These are phyloP conservation scores for Dichetophora obliterata DNA, from an alignment of 2,888 invertebrate genomes.

Conservation along the genomic window DNA sequence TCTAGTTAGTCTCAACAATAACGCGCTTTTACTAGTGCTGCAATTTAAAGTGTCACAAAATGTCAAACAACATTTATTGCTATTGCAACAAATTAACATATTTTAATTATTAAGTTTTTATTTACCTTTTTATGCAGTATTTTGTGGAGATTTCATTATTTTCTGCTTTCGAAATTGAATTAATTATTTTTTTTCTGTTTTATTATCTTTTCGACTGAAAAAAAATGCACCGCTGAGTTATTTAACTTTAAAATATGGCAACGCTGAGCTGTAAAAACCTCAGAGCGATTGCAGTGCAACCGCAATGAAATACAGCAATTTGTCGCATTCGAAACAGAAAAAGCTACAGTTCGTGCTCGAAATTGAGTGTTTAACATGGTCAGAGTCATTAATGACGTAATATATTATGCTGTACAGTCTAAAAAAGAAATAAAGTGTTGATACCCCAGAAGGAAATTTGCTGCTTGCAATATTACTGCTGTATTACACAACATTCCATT, in stretches of 20 bases:
- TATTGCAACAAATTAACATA: conserved; percentile 16
- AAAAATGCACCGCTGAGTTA: neutral
- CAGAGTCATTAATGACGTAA: neutral
- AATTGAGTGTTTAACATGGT: conserved; percentile 5
- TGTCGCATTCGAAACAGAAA: neutral
- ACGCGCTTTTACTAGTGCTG: neutral
- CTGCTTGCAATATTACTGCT: too few species aligned
- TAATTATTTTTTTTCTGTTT: neutral
- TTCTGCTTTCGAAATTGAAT: neutral
- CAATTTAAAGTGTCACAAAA: neutral
- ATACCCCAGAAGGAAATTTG: too few species aligned
- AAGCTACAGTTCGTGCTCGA: neutral
- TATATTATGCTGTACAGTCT: too few species aligned
- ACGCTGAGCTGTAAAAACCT: neutral
- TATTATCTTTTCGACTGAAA: neutral
- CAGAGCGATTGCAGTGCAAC: neutral
- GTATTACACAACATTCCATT: too few species aligned
- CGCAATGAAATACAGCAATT: conserved; percentile 3
- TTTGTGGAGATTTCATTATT: neutral
- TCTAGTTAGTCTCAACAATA: neutral
- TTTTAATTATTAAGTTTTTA: conserved; percentile 3
- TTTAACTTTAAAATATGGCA: conserved; percentile 11
- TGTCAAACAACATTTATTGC: conserved; percentile 10
- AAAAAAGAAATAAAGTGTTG: too few species aligned
- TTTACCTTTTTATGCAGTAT: conserved; percentile 1